phyloP scores from a whole-genome alignment of 2,888 invertebrate species.

The Polydesmus complanatus region DNA sequence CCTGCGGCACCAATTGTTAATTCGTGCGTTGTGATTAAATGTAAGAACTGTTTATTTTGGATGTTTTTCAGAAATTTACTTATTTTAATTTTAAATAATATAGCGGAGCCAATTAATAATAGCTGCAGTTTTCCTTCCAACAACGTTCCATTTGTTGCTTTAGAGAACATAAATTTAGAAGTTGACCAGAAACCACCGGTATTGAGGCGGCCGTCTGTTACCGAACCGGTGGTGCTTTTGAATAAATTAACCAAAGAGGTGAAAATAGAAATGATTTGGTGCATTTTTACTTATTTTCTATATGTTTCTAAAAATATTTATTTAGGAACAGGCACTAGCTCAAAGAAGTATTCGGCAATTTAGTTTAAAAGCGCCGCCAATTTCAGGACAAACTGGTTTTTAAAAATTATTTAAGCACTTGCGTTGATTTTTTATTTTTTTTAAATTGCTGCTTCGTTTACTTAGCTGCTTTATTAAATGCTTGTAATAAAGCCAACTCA shows the following conservation, averaged over 20 bases:
- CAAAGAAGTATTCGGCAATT: constrained; percentile 50
- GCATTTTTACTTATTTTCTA: background rate
- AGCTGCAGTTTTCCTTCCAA: background rate
- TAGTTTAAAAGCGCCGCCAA: constrained; percentile 44
- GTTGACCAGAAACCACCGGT: background rate
- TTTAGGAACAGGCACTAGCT: constrained; percentile 45
- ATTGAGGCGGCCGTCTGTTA: constrained; percentile 13
- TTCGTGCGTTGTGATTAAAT: background rate
- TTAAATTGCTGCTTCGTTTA: background rate
- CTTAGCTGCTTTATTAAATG: background rate
- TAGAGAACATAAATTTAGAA: background rate
- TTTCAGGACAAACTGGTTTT: background rate
- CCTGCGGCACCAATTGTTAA: background rate
- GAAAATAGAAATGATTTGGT: constrained; percentile 13
- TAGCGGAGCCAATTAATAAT: background rate
- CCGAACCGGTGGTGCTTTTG: constrained; percentile 46
- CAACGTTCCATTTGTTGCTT: background rate
- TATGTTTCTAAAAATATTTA: background rate
- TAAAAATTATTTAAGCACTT: constrained; percentile 6
- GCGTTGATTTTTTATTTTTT: background rate
- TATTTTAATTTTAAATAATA: background rate
- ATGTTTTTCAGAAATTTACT: background rate
- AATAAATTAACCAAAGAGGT: constrained; percentile 43
- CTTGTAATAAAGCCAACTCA: background rate
- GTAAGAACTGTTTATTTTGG: background rate